Percentiles rank a stretch among this genome's conserved stretches.
Evolutionary conservation across 2,888 invertebrate species (phyloP).

Genomic region (Punctoribates punctum): DNA sequence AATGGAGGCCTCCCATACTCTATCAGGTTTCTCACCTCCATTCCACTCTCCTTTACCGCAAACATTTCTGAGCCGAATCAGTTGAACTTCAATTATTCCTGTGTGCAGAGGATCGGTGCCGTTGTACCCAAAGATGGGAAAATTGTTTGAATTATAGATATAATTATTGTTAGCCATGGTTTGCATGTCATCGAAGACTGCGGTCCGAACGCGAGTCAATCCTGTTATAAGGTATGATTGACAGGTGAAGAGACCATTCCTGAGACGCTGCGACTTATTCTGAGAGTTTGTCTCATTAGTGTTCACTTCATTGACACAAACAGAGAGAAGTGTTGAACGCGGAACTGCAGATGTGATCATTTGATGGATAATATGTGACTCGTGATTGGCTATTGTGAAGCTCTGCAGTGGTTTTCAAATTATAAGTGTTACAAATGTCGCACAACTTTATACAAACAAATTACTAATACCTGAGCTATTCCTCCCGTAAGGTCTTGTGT

Average conservation of each 20-base stretch:
- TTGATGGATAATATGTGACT: slow-evolving; percentile 65
- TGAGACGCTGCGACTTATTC: slow-evolving; percentile 55
- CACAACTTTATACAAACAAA: not conserved
- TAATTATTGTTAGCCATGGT: not conserved
- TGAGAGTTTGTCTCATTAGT: slow-evolving; percentile 34
- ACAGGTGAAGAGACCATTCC: slow-evolving; percentile 64
- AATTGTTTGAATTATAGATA: not conserved
- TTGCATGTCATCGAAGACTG: not conserved
- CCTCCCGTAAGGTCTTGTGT: slow-evolving; percentile 71
- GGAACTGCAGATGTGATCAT: slow-evolving; percentile 67
- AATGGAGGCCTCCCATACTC: too few relatives aligned
- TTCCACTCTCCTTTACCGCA: slow-evolving; percentile 67
- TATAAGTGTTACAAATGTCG: not conserved
- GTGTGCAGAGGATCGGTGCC: not conserved
- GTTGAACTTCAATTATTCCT: slow-evolving; percentile 45
- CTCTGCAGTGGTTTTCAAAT: slow-evolving; percentile 52
- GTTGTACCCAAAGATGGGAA: not conserved
- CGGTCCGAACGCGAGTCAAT: slow-evolving; percentile 61
- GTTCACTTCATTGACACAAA: slow-evolving; percentile 63
- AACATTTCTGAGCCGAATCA: slow-evolving; percentile 62
- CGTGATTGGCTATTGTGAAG: slow-evolving; percentile 64
- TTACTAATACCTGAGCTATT: slow-evolving; percentile 60
- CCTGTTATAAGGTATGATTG: slow-evolving; percentile 69
- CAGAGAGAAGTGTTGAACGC: slow-evolving; percentile 66
- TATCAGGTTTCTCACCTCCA: slow-evolving; percentile 54